These are phyloP conservation scores for Calcarius lapponicus DNA, from an alignment of 2,797 vertebrate species.

Conservation along the genomic window DNA sequence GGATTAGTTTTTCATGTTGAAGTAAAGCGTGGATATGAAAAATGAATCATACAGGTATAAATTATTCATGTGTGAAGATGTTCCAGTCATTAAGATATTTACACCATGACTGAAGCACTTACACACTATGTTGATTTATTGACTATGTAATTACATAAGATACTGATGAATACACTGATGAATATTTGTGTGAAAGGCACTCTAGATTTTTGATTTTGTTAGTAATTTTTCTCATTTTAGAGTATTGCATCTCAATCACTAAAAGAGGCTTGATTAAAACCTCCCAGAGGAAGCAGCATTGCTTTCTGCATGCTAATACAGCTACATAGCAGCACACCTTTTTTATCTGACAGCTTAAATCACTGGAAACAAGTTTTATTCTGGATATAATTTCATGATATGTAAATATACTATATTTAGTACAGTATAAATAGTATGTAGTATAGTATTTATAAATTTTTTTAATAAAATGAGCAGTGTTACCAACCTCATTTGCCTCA, in stretches of 20 bases:
- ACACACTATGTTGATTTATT: constrained; percentile 74
- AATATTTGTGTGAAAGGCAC: constrained; percentile 66
- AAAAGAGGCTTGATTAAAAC: constrained; percentile 65
- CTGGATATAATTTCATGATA: neutral
- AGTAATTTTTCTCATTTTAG: constrained; percentile 67
- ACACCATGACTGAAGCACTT: constrained; percentile 68
- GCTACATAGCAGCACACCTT: neutral
- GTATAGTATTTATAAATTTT: neutral
- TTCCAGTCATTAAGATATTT: constrained; percentile 80
- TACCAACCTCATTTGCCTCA: neutral
- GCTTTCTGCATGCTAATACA: constrained; percentile 32
- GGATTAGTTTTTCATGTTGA: constrained; percentile 68
- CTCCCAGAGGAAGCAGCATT: constrained; percentile 31
- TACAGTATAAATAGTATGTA: neutral
- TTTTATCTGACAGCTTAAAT: constrained; percentile 2
- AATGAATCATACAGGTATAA: constrained; percentile 75
- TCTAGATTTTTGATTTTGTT: constrained; percentile 71
- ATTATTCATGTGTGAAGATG: constrained; percentile 78
- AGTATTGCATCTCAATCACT: constrained; percentile 72
- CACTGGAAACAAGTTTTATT: constrained; percentile 30
- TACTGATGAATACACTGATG: constrained; percentile 61
- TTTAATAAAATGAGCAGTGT: neutral
- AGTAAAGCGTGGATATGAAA: constrained; percentile 69
- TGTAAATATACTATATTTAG: neutral
- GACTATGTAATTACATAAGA: constrained; percentile 73